These are phyloP conservation scores for Neelides folsomi DNA, from an alignment of 2,888 invertebrate genomes.

Conservation along the genomic window DNA sequence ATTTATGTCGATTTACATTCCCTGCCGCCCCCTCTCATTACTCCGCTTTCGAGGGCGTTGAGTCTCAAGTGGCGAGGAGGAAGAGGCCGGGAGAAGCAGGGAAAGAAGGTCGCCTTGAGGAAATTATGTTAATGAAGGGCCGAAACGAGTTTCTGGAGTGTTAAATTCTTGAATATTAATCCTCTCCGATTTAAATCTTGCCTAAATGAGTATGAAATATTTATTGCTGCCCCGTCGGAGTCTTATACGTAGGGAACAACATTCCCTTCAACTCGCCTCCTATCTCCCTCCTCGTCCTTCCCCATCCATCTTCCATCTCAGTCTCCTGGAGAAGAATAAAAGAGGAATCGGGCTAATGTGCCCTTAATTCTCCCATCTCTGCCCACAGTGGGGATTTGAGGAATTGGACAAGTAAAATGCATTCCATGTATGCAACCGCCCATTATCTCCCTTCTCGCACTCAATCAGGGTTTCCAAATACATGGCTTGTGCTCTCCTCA, in stretches of 20 bases:
- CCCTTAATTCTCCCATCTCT: too few relatives aligned
- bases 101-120: constrained; percentile 7
- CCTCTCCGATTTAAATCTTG: constrained; percentile 31
- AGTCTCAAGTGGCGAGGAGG: background rate
- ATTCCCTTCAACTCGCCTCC: background rate
- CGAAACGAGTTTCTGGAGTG: constrained; percentile 28
- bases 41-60: background rate
- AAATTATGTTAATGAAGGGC: constrained; percentile 14
- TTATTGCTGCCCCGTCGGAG: constrained; percentile 17
- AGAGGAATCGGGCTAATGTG: too few relatives aligned
- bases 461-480: too few relatives aligned
- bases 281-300: background rate
- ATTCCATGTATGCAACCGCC: constrained; percentile 11
- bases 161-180: constrained; percentile 34
- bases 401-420: constrained; percentile 9
- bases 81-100: constrained; percentile 3
- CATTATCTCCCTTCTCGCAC: too few relatives aligned
- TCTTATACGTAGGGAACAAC: background rate
- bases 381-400: too few relatives aligned
- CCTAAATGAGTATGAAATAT: constrained; percentile 33
- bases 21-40: too few relatives aligned
- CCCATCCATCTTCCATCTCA: constrained; percentile 4
- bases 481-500: too few relatives aligned
- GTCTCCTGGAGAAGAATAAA: background rate
- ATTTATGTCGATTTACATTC: too few relatives aligned